Conservation (phyloP, 2,797 vertebrate species). For the Mallotus villosus region DNA sequence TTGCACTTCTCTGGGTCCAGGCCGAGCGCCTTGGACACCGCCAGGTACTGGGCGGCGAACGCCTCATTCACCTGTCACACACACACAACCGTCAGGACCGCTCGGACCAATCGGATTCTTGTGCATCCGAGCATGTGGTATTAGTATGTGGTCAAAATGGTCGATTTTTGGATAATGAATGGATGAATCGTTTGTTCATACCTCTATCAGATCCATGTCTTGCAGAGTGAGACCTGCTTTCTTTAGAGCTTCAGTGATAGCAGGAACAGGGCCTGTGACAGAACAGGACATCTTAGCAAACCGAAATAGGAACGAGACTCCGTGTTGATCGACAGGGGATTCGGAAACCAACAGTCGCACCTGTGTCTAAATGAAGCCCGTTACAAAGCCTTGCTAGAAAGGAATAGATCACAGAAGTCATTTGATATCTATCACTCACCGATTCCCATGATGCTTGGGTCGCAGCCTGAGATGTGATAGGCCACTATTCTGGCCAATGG, state of each 20-base stretch:
- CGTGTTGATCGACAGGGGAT: background rate
- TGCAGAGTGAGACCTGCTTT: slow-evolving; percentile 86
- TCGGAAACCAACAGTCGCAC: too few species aligned
- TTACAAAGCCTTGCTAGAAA: background rate
- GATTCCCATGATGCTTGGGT: slow-evolving; percentile 97
- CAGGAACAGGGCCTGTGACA: slow-evolving; percentile 87
- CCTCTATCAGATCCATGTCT: slow-evolving; percentile 96
- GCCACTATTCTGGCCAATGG: slow-evolving; percentile 90
- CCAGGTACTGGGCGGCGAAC: slow-evolving; percentile 90
- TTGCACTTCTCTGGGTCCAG: slow-evolving; percentile 90
- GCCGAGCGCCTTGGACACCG: slow-evolving; percentile 84
- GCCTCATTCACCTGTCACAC: slow-evolving; percentile 91
- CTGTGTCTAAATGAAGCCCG: background rate
- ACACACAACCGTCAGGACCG: slow-evolving; percentile 1
- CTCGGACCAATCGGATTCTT: background rate
- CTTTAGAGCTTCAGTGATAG: slow-evolving; percentile 90
- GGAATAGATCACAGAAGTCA: background rate
- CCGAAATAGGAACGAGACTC: background rate
- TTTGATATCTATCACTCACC: slow-evolving; percentile 73
- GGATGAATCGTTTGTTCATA: slow-evolving; percentile 53
- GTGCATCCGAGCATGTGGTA: background rate
- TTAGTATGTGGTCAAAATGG: background rate
- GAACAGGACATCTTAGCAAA: background rate
- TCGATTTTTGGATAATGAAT: background rate
- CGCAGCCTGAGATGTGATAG: slow-evolving; percentile 89